Base-by-base conservation (phyloP, 2,888 invertebrate species). In the Allophyes oxyacanthae region DNA sequence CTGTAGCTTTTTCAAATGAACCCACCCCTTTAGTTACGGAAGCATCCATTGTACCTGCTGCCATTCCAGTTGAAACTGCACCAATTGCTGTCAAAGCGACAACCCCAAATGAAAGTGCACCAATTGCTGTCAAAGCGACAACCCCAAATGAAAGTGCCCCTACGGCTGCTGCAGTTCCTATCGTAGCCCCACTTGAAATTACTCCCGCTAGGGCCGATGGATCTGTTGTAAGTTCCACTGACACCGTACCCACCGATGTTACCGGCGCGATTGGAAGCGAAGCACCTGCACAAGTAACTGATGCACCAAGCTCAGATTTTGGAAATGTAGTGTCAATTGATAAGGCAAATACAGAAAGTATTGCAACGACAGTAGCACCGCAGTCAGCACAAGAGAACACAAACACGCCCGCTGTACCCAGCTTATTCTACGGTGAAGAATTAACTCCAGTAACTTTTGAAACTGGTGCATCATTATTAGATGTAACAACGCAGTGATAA, bases 381-480 rank as follows among this genome's bases (percentile, higher is more conserved):
- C 49, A 44, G 36, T 6, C 9, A 30, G 11, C 26, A 9, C 42
- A 46, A 46, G 56, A 54, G 0, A 54, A 50, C 11, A 43, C 34
- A 11, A 57, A 55, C 9, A 61, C 61, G 11, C 60, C 71, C 6
- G 37, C 48, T 36, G 13, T 33, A 9, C 66, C 61, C 40, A 20
- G 13, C 0, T 34, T 54, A 61, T 33, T 50, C 2, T 0, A 40
- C 14, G 54, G 44, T 28, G 44, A 55, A 20, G 20, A 44, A 7
- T 9, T 79, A 9, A 45, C 84, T 33, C 83, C 86, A 7, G 34
- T 49, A 33, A 14, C 53, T 14, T n/a, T 46, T 10, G 91, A 92
- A 76, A 60, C 77, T 2, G 91, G 88, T 36, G 91, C 92, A 14
- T 71, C 85, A 11, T 75, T 92, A 11, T 73, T 92, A 52, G 90